Percentiles rank a stretch among this genome's conserved stretches.
These are phyloP conservation scores for Pelecanus crispus DNA, from an alignment of 2,113 vertebrate genomes.

Conservation along the genomic window DNA sequence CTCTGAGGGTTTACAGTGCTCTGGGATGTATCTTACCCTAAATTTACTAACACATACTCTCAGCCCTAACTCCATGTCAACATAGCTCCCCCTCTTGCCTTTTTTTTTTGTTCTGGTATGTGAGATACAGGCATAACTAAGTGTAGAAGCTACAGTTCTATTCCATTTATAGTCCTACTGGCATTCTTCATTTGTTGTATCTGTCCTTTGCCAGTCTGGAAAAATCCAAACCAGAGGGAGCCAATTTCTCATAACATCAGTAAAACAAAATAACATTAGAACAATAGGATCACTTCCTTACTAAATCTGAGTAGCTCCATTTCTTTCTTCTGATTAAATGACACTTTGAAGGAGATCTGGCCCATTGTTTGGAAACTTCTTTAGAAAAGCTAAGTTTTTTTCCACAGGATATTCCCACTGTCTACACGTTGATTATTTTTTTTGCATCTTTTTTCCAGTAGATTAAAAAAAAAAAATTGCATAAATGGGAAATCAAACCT, in stretches of 20 bases:
- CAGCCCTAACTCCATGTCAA: neutral
- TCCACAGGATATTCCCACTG: neutral
- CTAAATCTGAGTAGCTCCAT: neutral
- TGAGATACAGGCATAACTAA: neutral
- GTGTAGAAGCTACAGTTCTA: neutral
- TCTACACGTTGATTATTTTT: neutral
- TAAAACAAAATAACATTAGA: slow-evolving; percentile 7
- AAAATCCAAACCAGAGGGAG: slow-evolving; percentile 2
- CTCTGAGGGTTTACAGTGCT: neutral
- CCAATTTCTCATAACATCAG: neutral
- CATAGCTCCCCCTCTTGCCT: neutral
- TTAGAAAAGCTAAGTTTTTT: neutral
- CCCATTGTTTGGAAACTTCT: neutral
- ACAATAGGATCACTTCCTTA: neutral
- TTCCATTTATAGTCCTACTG: slow-evolving; percentile 3
- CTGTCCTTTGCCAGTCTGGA: slow-evolving; percentile 12
- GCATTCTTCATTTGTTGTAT: neutral
- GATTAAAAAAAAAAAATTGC: neutral
- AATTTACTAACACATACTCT: neutral
- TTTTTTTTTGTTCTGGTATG: neutral
- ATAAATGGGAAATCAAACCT: slow-evolving; percentile 27
- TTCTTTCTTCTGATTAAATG: neutral
- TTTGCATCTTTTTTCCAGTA: neutral
- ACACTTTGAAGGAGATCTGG: neutral
- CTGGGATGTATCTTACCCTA: neutral